Percentiles rank a stretch among this genome's conserved stretches.
Conservation (phyloP, 2,113 vertebrate genomes). For the Actinemys pallida region DNA sequence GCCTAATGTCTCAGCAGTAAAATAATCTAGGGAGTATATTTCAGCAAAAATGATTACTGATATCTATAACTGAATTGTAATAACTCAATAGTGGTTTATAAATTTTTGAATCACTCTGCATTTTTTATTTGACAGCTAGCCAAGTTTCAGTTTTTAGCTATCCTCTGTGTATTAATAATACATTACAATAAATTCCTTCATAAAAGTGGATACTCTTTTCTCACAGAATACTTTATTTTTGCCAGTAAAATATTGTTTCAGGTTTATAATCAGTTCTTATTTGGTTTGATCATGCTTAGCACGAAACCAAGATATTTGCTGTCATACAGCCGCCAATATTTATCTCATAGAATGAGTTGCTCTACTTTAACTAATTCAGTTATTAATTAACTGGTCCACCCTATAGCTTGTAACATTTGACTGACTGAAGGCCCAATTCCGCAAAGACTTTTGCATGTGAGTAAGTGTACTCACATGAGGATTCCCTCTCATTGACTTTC, state of each 20-base stretch:
- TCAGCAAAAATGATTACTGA: conserved; percentile 80
- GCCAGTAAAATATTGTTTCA: conserved; percentile 78
- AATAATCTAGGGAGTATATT: conserved; percentile 67
- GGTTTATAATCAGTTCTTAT: conserved; percentile 76
- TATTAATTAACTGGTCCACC: conserved; percentile 68
- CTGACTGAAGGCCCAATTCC: conserved; percentile 8
- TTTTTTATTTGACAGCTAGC: conserved; percentile 82
- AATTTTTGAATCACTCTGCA: conserved; percentile 83
- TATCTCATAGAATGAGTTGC: conserved; percentile 67
- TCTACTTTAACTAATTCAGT: conserved; percentile 66
- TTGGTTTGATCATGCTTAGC: conserved; percentile 75
- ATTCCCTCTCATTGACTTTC: not conserved
- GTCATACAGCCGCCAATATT: conserved; percentile 63
- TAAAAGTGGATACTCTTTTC: conserved; percentile 56
- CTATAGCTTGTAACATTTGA: conserved; percentile 50
- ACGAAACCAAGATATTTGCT: conserved; percentile 66
- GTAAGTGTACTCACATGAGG: not conserved
- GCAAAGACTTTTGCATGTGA: not conserved
- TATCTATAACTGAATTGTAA: conserved; percentile 81
- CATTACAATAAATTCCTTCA: conserved; percentile 77
- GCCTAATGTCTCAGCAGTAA: conserved; percentile 66
- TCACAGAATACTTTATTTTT: conserved; percentile 71
- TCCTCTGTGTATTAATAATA: conserved; percentile 84
- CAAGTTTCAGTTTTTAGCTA: conserved; percentile 83
- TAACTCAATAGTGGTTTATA: conserved; percentile 85